Evolutionary conservation across 2,113 vertebrate species (phyloP).

Genomic region (Cryptomyrus ogoouensis): DNA sequence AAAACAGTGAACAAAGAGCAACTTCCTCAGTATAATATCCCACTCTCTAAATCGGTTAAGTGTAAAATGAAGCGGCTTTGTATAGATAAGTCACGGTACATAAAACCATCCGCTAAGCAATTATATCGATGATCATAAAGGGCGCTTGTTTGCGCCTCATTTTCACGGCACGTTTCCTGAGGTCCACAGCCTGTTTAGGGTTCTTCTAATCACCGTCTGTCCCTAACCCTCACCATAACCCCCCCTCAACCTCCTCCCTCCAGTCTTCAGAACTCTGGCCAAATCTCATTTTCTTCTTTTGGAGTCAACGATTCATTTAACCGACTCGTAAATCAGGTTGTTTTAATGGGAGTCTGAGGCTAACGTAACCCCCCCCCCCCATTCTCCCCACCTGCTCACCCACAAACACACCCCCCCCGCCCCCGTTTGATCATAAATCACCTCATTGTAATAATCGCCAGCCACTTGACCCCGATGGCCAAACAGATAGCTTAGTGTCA

Average conservation of each 20-base stretch:
- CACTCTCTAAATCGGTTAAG: neutral
- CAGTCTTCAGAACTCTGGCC: neutral
- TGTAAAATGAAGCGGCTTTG: neutral
- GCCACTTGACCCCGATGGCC: constrained; percentile 16
- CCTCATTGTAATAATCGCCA: constrained; percentile 12
- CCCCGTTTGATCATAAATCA: neutral
- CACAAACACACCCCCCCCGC: neutral
- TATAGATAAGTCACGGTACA: neutral
- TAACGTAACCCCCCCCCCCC: neutral
- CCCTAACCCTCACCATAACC: neutral
- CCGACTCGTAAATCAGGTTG: constrained; percentile 19
- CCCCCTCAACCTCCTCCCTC: neutral
- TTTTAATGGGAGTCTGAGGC: constrained; percentile 36
- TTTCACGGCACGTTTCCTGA: neutral
- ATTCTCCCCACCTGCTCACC: neutral
- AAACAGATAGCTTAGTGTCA: neutral
- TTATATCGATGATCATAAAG: neutral
- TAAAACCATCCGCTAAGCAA: neutral
- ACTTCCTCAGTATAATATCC: neutral
- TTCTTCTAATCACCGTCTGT: neutral
- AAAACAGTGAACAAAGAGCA: neutral
- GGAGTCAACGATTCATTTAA: constrained; percentile 19
- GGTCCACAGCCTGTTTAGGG: neutral
- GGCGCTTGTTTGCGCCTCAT: neutral
- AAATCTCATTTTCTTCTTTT: neutral